Percentiles rank a stretch among this genome's conserved stretches.
These are phyloP conservation scores for Cecidostiba fungosa DNA, from an alignment of 2,888 invertebrate genomes.

Conservation along the genomic window DNA sequence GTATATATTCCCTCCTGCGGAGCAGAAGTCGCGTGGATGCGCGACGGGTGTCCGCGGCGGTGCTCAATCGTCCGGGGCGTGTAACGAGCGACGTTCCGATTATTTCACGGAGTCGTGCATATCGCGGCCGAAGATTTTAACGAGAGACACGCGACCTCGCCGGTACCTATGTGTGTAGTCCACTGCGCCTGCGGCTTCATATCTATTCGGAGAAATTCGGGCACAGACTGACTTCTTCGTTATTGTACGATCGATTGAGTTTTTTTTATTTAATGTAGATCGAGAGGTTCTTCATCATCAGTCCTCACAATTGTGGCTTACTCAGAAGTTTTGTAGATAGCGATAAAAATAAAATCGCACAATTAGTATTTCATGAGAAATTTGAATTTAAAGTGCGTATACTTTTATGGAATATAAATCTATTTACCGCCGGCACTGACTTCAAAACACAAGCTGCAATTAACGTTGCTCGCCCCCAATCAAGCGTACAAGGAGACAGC, in stretches of 20 bases:
- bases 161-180: conserved; percentile 15
- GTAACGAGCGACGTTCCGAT: conserved; percentile 72
- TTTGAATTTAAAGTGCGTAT: too few relatives aligned
- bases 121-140: conserved; percentile 75
- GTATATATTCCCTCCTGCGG: not conserved
- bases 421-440: not conserved
- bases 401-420: too few relatives aligned
- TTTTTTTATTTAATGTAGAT: not conserved
- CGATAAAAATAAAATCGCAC: not conserved
- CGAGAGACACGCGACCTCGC: conserved; percentile 75
- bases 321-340: not conserved
- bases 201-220: not conserved
- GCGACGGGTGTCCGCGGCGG: conserved; percentile 43
- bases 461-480: conserved; percentile 56
- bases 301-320: not conserved
- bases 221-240: not conserved
- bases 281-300: too few relatives aligned
- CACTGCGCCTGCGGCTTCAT: conserved; percentile 48
- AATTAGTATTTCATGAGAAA: not conserved
- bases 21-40: conserved; percentile 57
- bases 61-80: not conserved
- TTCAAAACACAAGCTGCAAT: not conserved
- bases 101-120: conserved; percentile 75
- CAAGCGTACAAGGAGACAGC: conserved; percentile 50
- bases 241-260: not conserved